Evolutionary conservation across 1,140 invertebrate genomes (phyloP), one percentile per base, ranked within the genome.

Genomic region (Bombus picipes): DNA sequence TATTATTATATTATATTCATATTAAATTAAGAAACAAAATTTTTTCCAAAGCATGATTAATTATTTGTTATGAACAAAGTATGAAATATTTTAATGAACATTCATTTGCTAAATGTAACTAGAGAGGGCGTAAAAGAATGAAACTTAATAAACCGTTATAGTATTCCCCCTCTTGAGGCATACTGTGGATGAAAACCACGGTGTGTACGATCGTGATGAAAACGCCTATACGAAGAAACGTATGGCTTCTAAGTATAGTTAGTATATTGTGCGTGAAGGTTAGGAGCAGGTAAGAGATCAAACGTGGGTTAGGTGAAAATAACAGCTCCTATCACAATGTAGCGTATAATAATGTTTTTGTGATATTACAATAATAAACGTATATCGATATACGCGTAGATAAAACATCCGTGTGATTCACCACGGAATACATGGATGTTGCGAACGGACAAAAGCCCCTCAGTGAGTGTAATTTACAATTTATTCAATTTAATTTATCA

Each of bases 401-500:
- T 87, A 59, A 80, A 73, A 87, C 87, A 87, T 91, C 86, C 90
- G 88, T 91, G 88, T 87, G 75, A 84, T 87, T 81, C 88, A 80
- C 62, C 25, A 70, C 85, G 73, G 88, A 79, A 86, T 94, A 93
- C 92, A 95, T 95, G 94, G 94, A 95, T 91, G 90, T 93, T 83
- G 90, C 91, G 71, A 94, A 93, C 86, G 91, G 90, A 75, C 94
- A 94, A 86, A 92, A 94, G 91, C 91, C 93, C 92, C 92, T 92
- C 76, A 89, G 94, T 95, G 83, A 95, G 92, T 89, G 10, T 32
- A 18, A 84, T 70, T 88, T 91, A 53, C 37, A 66, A 59, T 47
- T 75, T 68, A 72, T 87, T 59, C 65, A 43, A 47, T 47, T 1
- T n/a, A 43, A 39, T 71, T 53, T 62, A 62, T n/a, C 15, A 70